Evolutionary conservation across 1,140 invertebrate species (phyloP).

Genomic region (Bombus superbus): DNA sequence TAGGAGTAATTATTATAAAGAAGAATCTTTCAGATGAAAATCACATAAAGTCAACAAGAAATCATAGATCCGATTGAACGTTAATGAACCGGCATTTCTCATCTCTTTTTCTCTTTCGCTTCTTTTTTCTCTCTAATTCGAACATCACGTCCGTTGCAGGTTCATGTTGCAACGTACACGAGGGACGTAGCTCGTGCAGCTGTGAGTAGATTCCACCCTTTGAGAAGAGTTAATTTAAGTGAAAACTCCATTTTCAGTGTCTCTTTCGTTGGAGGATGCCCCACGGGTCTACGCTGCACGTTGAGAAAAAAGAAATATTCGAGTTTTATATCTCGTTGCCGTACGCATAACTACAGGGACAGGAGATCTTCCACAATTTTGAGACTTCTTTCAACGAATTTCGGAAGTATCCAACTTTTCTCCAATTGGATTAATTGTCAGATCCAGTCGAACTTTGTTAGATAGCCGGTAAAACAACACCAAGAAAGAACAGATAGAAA

Average conservation of each 20-base stretch:
- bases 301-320: conserved; percentile 41
- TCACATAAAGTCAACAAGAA: conserved; percentile 9
- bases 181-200: conserved; percentile 18
- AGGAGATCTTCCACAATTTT: neutral
- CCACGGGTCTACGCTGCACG: conserved; percentile 2
- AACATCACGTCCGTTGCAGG: conserved; percentile 28
- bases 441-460: conserved; percentile 40
- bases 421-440: neutral
- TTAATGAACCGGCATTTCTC: conserved; percentile 9
- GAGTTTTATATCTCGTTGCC: conserved; percentile 45
- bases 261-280: conserved; percentile 23
- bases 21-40: neutral
- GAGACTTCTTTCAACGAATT: neutral
- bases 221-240: conserved; percentile 66
- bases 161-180: conserved; percentile 52
- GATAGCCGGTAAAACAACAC: conserved; percentile 22
- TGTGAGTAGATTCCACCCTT: conserved; percentile 37
- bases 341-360: neutral
- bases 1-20: neutral
- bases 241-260: conserved; percentile 66
- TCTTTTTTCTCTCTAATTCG: conserved; percentile 20
- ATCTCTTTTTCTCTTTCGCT: neutral
- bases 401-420: neutral
- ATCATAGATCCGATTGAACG: conserved; percentile 49
- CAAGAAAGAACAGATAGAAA: neutral